These are phyloP conservation scores for Cryptus armator DNA, from an alignment of 2,888 invertebrate species.

Conservation along the genomic window DNA sequence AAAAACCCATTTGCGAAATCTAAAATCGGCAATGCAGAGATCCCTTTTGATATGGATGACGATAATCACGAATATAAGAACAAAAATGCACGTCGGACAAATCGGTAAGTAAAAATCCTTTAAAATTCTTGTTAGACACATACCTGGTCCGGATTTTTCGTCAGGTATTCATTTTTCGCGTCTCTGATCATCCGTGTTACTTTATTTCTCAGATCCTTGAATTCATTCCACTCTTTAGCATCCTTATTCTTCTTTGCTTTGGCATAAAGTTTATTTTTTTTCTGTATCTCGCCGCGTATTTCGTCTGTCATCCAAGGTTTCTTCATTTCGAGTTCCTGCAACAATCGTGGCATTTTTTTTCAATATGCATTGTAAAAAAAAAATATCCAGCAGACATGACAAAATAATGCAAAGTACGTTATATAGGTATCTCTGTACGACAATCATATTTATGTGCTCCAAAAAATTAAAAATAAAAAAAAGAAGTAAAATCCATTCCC, in stretches of 20 bases:
- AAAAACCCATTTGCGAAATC: too few relatives aligned
- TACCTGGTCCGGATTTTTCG: constrained; percentile 84
- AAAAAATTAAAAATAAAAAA: too few relatives aligned
- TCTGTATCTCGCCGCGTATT: constrained; percentile 83
- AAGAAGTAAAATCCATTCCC: too few relatives aligned
- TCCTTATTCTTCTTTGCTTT: constrained; percentile 83
- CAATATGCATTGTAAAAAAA: not conserved
- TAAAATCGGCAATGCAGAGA: too few relatives aligned
- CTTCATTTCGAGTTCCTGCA: constrained; percentile 82
- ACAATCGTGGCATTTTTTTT: constrained; percentile 1
- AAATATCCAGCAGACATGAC: not conserved
- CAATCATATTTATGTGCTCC: not conserved
- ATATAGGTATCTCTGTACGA: too few relatives aligned
- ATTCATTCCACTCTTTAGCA: constrained; percentile 83
- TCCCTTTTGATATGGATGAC: too few relatives aligned
- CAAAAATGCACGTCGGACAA: not conserved
- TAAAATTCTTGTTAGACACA: constrained; percentile 46
- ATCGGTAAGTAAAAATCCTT: not conserved
- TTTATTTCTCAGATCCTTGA: constrained; percentile 83
- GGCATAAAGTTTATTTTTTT: constrained; percentile 83
- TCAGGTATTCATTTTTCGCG: constrained; percentile 83
- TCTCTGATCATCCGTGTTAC: constrained; percentile 84
- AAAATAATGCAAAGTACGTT: too few relatives aligned
- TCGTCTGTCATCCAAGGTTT: constrained; percentile 85
- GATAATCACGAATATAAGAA: not conserved